Conservation (phyloP, 2,113 vertebrate genomes). For the Copsychus sechellarum region DNA sequence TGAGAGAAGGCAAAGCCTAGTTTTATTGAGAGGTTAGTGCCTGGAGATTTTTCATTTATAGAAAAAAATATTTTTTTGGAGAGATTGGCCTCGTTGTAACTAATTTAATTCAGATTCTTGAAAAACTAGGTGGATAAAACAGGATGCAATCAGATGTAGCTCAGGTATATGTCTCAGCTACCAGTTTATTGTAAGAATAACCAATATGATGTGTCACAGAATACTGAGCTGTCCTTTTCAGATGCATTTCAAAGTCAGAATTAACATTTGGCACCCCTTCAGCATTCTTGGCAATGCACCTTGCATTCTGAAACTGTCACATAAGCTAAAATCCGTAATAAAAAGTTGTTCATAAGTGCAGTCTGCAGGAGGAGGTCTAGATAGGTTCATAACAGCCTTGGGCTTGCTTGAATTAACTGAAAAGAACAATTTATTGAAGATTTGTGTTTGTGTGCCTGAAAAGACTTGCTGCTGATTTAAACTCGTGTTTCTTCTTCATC, state of each 20-base stretch:
- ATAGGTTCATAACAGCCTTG: background rate
- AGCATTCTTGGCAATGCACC: background rate
- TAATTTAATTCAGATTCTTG: background rate
- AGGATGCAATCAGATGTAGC: background rate
- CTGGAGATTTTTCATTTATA: background rate
- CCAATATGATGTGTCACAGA: background rate
- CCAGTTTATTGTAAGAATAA: background rate
- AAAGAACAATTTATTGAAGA: background rate
- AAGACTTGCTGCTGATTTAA: background rate
- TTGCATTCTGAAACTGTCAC: background rate
- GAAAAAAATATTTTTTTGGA: background rate
- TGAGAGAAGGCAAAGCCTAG: background rate
- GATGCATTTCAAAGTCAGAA: background rate
- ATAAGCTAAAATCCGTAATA: background rate
- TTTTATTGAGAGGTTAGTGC: background rate
- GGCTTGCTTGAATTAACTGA: background rate
- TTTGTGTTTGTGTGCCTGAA: background rate
- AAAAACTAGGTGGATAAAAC: background rate
- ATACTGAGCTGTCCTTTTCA: background rate
- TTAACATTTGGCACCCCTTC: background rate
- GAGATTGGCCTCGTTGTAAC: background rate
- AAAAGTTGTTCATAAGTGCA: background rate
- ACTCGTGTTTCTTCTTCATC: background rate
- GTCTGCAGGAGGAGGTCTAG: background rate
- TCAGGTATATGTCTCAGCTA: background rate